A percentile compares a stretch with the other conserved stretches of the same genome.
Evolutionary conservation across 2,888 invertebrate species (phyloP).

Genomic region (Leptothorax acervorum): DNA sequence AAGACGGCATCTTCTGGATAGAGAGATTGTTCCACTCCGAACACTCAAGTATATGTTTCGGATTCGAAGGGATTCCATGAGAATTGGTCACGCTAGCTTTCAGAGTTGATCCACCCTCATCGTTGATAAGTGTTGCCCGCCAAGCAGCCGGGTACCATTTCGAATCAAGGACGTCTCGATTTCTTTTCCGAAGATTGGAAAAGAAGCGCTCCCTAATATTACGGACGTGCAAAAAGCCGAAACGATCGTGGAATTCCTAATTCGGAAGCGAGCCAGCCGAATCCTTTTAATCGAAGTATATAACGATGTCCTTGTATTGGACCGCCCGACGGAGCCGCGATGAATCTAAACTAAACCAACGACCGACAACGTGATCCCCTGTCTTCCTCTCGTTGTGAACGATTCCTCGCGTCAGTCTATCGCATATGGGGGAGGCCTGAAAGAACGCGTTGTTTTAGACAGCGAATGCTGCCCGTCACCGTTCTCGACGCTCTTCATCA

Average conservation of each 20-base stretch:
- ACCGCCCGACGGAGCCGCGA: constrained; percentile 56
- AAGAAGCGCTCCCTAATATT: constrained; percentile 1
- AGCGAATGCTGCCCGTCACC: constrained; percentile 74
- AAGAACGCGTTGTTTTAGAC: constrained; percentile 80
- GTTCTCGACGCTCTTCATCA: constrained; percentile 80
- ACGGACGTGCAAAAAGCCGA: constrained; percentile 28
- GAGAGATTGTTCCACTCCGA: constrained; percentile 44
- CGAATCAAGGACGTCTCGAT: constrained; percentile 68
- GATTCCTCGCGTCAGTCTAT: constrained; percentile 59
- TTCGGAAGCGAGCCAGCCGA: constrained; percentile 50
- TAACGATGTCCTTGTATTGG: constrained; percentile 75
- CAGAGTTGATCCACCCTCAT: constrained; percentile 66
- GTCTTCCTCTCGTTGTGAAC: constrained; percentile 73
- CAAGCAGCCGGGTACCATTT: constrained; percentile 63
- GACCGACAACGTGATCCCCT: constrained; percentile 73
- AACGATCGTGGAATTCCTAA: constrained; percentile 56
- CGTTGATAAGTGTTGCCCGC: constrained; percentile 67
- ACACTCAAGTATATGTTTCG: constrained; percentile 64
- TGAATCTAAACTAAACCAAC: constrained; percentile 73
- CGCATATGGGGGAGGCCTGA: constrained; percentile 69
- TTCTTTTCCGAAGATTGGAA: constrained; percentile 64
- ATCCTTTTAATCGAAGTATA: constrained; percentile 76
- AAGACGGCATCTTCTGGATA: constrained; percentile 52
- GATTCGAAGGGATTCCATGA: constrained; percentile 63
- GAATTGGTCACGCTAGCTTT: constrained; percentile 72